Base-by-base conservation (phyloP, 2,888 invertebrate species). In the Masnerella sp. region DNA sequence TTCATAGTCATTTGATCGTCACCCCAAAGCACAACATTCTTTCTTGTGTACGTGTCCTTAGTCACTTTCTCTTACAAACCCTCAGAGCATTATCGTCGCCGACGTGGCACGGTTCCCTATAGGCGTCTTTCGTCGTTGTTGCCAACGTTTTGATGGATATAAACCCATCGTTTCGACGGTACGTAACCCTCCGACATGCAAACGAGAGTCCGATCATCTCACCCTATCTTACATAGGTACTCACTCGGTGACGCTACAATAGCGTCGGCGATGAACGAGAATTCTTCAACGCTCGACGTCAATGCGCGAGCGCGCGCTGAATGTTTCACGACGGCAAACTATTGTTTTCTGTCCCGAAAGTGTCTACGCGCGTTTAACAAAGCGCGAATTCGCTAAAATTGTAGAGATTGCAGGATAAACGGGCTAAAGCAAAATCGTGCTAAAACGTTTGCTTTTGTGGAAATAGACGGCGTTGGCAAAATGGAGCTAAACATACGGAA, bases 191-290 rank as follows among this genome's bases (percentile, higher is more conserved):
- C 54, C 52, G 54, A 65, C 56, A 52, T 28, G 42, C 54, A 56
- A 64, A 56, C 59, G 45, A 61, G 62, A 70, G 69, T 78, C 74
- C 75, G 72, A 74, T 69, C 67, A 69, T 70, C 67, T 61, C 70
- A 28, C 43, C 64, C 47, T n/a, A n/a, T n/a, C 69, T 52, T 51
- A 58, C 69, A 73, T 75, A 68, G 71, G 45, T 71, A 75, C 68
- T 69, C 67, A 49, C 62, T 67, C 64, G 64, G 45, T 59, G 73
- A 75, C 75, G 56, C 73, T 64, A 78, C 78, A 79, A 79, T 76
- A 59, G 67, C 67, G 67, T 45, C 40, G 75, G 67, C 49, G 62
- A 72, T 56, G 75, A 71, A 75, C 54, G 59, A 68, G 72, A 61
- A 70, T 76, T 69, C 61, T 74, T 69, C 52, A 45, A 30, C 28